These are phyloP conservation scores for Orthonyx spaldingii DNA, from an alignment of 2,113 vertebrate species.

Conservation along the genomic window DNA sequence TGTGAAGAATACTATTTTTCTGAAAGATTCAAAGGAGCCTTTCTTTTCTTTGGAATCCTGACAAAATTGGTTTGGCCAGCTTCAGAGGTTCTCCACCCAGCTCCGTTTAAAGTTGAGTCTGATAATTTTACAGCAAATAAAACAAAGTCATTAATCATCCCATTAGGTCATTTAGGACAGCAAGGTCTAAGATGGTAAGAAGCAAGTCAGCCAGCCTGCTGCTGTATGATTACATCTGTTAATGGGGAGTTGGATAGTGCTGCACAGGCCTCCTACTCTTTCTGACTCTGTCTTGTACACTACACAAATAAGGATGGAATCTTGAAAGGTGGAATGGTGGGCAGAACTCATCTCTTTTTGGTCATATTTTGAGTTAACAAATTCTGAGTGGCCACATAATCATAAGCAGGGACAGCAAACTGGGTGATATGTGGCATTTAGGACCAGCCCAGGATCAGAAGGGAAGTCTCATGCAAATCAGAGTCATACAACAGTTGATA, in stretches of 20 bases:
- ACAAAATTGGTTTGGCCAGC: background rate
- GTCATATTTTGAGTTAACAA: background rate
- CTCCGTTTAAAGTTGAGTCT: background rate
- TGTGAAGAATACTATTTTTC: background rate
- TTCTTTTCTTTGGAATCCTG: constrained; percentile 11
- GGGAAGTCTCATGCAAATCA: background rate
- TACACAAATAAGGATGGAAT: background rate
- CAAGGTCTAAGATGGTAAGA: background rate
- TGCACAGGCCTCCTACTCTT: background rate
- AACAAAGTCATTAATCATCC: background rate
- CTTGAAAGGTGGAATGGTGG: background rate
- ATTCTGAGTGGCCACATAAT: background rate
- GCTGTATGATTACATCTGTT: background rate
- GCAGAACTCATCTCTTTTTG: background rate
- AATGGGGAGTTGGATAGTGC: background rate
- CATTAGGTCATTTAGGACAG: background rate
- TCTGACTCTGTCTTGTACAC: background rate
- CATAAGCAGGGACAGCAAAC: background rate
- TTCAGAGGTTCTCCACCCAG: background rate
- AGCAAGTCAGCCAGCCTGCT: background rate
- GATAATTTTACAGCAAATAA: background rate
- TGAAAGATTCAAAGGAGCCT: background rate
- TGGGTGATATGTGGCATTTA: background rate
- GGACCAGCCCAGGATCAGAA: background rate
- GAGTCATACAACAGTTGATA: background rate